Percentiles rank a stretch among this genome's conserved stretches.
Evolutionary conservation across 2,797 vertebrate genomes (phyloP).

Genomic region (Anas bahamensis): DNA sequence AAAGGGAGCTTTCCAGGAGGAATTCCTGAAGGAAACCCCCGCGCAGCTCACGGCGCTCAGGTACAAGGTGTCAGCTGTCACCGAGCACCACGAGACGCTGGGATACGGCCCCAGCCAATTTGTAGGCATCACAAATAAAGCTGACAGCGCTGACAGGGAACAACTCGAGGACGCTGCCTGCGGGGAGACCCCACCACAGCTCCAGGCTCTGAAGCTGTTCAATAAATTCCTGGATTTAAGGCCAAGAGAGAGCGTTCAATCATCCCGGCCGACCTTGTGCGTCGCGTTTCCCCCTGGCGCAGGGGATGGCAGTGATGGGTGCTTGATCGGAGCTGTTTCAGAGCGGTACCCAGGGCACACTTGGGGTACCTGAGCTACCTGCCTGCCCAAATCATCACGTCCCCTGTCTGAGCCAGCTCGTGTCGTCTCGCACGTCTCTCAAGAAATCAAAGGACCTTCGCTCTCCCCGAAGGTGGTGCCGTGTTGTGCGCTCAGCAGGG

Average conservation of each 20-base stretch:
- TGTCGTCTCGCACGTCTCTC: not conserved
- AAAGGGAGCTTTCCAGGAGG: not conserved
- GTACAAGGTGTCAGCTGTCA: not conserved
- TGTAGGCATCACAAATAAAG: not conserved
- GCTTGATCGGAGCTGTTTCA: not conserved
- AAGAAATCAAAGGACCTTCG: not conserved
- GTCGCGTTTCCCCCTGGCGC: not conserved
- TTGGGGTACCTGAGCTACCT: not conserved
- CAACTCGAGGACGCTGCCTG: not conserved
- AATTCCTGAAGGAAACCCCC: not conserved
- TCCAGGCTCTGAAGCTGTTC: not conserved
- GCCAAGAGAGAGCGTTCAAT: not conserved
- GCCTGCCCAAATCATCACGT: not conserved
- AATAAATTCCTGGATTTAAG: conserved; percentile 19
- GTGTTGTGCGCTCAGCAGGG: not conserved
- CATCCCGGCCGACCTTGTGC: not conserved
- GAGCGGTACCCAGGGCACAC: rapidly evolving
- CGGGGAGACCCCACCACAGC: not conserved
- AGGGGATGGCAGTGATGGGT: not conserved
- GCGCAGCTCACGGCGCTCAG: not conserved
- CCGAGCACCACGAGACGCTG: not conserved
- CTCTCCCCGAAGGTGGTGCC: not conserved
- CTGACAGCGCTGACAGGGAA: not conserved
- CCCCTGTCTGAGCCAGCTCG: not conserved
- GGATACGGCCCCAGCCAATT: not conserved